Evolutionary conservation across 2,797 vertebrate genomes (phyloP).

Genomic region (Gymnodraco acuticeps): DNA sequence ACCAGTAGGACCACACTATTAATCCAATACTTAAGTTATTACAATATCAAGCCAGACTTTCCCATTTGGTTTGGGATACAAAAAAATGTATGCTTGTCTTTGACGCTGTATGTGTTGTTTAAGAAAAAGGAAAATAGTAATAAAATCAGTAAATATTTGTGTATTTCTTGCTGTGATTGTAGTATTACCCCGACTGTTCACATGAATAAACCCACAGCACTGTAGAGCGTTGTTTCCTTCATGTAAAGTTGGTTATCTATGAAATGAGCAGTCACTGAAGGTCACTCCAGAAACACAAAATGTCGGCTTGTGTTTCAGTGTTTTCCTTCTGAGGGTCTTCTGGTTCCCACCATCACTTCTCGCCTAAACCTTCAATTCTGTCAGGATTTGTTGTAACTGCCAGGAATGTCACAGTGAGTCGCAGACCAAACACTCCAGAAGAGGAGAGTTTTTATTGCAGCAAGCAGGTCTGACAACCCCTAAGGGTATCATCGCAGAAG

Average conservation of each 20-base stretch:
- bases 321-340: conserved; percentile 1
- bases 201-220: neutral
- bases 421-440: conserved; percentile 56
- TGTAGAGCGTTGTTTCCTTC: neutral
- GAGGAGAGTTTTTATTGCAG: conserved; percentile 1
- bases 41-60: too few species aligned
- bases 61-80: too few species aligned
- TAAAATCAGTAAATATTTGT: too few species aligned
- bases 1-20: too few species aligned
- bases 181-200: too few species aligned
- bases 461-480: conserved; percentile 8
- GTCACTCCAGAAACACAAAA: neutral
- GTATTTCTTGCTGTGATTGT: too few species aligned
- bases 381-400: conserved; percentile 55
- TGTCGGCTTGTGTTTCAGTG: conserved; percentile 14
- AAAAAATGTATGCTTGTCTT: too few species aligned
- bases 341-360: conserved; percentile 40
- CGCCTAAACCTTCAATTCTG: conserved; percentile 63
- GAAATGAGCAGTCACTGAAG: conserved; percentile 9
- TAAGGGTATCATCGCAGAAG: too few species aligned
- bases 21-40: too few species aligned
- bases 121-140: too few species aligned
- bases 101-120: too few species aligned
- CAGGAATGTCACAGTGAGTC: conserved; percentile 67
- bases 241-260: neutral